Evolutionary conservation across 2,797 vertebrate species (phyloP).

Genomic region (Galagoides demidoff): DNA sequence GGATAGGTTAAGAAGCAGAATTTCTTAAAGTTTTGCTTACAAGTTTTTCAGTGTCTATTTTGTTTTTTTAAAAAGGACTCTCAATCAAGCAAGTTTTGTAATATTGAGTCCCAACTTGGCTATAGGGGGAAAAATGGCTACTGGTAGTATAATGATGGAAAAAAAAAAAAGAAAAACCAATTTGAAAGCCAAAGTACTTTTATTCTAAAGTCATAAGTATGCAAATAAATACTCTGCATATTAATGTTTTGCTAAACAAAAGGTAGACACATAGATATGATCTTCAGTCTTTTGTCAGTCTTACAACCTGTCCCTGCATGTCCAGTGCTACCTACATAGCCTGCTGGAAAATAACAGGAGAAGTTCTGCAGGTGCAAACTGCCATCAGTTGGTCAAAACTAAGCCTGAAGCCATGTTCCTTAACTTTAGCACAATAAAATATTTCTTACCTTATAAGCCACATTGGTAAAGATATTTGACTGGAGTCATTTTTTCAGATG

Average conservation of each 20-base stretch:
- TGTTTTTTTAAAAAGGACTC: neutral
- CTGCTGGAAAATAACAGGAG: neutral
- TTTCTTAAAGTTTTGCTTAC: neutral
- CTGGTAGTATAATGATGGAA: neutral
- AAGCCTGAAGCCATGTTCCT: neutral
- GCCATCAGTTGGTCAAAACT: neutral
- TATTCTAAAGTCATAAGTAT: conserved; percentile 17
- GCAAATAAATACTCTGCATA: neutral
- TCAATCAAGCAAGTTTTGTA: conserved; percentile 20
- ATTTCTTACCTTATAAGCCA: neutral
- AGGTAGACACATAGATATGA: neutral
- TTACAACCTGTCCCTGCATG: neutral
- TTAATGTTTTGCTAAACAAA: neutral
- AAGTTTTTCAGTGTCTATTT: neutral
- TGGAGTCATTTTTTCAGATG: neutral
- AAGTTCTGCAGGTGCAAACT: neutral
- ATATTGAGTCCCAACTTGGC: neutral
- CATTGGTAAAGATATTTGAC: neutral
- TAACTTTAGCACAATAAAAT: neutral
- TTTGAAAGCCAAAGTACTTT: conserved; percentile 30
- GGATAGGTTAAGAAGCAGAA: neutral
- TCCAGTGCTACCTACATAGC: neutral
- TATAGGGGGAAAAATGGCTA: neutral
- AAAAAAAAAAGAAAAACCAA: neutral
- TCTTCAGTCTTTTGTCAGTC: neutral